These are phyloP conservation scores for Pitangus sulphuratus DNA, from an alignment of 2,797 vertebrate species.

Conservation along the genomic window DNA sequence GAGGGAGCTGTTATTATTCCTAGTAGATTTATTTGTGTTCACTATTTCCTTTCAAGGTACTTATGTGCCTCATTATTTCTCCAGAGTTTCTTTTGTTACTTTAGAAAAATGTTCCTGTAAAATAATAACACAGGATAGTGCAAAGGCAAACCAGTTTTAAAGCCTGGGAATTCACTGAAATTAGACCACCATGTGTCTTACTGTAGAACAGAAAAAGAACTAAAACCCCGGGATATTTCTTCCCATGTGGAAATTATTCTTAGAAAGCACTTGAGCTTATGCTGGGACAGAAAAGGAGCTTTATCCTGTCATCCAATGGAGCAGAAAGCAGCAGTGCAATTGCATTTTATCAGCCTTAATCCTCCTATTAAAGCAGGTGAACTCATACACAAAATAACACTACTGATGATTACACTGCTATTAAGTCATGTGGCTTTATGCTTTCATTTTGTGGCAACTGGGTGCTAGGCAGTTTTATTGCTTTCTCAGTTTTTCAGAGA, in stretches of 20 bases:
- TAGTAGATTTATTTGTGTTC: slow-evolving; percentile 29
- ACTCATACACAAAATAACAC: neutral
- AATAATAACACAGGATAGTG: neutral
- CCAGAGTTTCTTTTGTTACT: slow-evolving; percentile 12
- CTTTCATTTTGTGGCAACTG: neutral
- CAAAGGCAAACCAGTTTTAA: neutral
- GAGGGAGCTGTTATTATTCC: slow-evolving; percentile 30
- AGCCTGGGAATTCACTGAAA: neutral
- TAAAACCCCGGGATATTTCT: neutral
- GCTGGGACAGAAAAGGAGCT: slow-evolving; percentile 28
- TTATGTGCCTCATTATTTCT: slow-evolving; percentile 16
- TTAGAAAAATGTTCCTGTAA: neutral
- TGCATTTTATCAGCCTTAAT: slow-evolving; percentile 42
- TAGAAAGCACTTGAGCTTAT: slow-evolving; percentile 46
- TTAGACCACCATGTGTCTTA: neutral
- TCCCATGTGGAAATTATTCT: slow-evolving; percentile 40
- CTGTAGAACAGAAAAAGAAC: neutral
- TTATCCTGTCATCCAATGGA: neutral
- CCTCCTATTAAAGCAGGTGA: slow-evolving; percentile 29
- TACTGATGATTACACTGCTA: neutral
- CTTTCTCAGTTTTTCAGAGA: slow-evolving; percentile 48
- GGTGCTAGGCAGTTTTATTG: slow-evolving; percentile 22
- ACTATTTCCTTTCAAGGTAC: slow-evolving; percentile 21
- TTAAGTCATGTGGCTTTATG: neutral
- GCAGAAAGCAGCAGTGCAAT: neutral